These are phyloP conservation scores for Gasteruption jaculator DNA, from an alignment of 2,888 invertebrate genomes.

Conservation along the genomic window DNA sequence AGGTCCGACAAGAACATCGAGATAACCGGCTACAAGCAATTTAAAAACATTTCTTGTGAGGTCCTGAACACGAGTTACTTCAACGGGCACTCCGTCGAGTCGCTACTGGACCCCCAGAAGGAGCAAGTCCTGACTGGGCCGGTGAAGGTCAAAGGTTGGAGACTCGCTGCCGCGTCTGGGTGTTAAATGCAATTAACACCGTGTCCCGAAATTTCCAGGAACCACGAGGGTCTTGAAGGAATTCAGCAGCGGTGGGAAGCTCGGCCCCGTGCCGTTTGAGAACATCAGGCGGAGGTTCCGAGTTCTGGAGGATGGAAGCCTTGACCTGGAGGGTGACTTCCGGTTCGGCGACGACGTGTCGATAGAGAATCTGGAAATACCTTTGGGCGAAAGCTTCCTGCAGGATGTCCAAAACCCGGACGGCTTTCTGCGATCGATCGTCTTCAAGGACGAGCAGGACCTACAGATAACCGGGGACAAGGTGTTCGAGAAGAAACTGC, in stretches of 20 bases:
- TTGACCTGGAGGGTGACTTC: conserved; percentile 23
- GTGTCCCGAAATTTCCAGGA: too few relatives aligned
- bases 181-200: too few relatives aligned
- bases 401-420: too few relatives aligned
- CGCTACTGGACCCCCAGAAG: conserved; percentile 27
- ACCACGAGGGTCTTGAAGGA: conserved; percentile 22
- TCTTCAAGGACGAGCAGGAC: conserved; percentile 24
- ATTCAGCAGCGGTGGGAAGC: conserved; percentile 29
- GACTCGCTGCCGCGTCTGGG: too few relatives aligned
- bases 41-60: conserved; percentile 25
- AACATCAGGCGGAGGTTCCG: conserved; percentile 23
- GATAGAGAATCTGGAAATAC: conserved; percentile 24
- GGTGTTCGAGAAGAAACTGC: conserved; percentile 27
- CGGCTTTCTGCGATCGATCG: conserved; percentile 25
- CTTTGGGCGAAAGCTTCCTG: conserved; percentile 22
- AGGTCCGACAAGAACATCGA: conserved; percentile 29
- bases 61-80: conserved; percentile 22
- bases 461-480: conserved; percentile 29
- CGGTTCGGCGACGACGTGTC: conserved; percentile 17
- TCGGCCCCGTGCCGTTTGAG: conserved; percentile 24
- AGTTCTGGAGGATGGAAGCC: conserved; percentile 21
- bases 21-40: conserved; percentile 27
- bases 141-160: conserved; percentile 30
- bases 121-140: conserved; percentile 32
- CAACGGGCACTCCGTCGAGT: conserved; percentile 27